Conservation (phyloP, 2,113 vertebrate genomes). For the Crotalus helleri region DNA sequence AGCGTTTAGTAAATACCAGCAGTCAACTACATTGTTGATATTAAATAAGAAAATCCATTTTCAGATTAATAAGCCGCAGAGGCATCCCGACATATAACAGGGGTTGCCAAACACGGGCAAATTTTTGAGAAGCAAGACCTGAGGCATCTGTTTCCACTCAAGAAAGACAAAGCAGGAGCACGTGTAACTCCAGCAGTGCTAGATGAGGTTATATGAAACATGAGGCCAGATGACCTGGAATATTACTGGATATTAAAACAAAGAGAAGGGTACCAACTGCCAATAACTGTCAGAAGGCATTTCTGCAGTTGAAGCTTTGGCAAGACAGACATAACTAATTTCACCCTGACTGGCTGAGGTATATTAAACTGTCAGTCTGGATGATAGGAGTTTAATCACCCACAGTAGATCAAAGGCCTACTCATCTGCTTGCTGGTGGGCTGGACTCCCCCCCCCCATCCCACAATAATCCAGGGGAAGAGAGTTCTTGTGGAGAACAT, state of each 20-base stretch:
- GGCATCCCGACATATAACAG: not conserved
- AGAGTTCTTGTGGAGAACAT: fast-evolving
- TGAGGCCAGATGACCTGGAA: constrained; percentile 6
- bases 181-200: constrained; percentile 1
- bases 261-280: not conserved
- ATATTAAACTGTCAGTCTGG: constrained; percentile 62
- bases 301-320: constrained; percentile 45
- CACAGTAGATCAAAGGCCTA: constrained; percentile 48
- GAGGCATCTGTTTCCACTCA: constrained; percentile 35
- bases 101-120: not conserved
- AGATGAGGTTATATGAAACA: not conserved
- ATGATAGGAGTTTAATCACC: constrained; percentile 60
- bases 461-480: not conserved
- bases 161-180: not conserved
- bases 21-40: not conserved
- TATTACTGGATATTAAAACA: not conserved
- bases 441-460: not conserved
- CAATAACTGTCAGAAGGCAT: constrained; percentile 59
- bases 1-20: constrained; percentile 1
- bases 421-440: constrained; percentile 1
- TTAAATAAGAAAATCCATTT: constrained; percentile 13
- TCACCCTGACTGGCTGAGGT: constrained; percentile 20
- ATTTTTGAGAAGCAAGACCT: not conserved
- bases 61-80: constrained; percentile 4
- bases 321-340: constrained; percentile 63